Conservation (phyloP, 2,888 invertebrate species). For the Rhodophaea formosa region DNA sequence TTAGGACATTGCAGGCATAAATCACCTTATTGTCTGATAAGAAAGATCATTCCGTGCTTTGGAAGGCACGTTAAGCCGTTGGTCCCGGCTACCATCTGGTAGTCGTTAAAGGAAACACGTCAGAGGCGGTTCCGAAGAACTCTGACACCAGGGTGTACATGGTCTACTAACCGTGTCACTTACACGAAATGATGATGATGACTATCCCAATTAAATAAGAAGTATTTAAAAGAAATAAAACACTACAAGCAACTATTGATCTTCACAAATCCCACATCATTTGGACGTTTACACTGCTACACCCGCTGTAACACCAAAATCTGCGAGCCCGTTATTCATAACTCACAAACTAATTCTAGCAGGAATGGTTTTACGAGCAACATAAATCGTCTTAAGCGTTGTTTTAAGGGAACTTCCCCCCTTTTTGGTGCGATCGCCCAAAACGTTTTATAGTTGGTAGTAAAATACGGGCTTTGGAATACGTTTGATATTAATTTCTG, state of each 20-base stretch:
- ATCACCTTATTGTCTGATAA: too few species aligned
- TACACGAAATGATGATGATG: too few species aligned
- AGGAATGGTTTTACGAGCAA: slow-evolving; percentile 60
- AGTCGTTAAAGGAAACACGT: too few species aligned
- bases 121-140: too few species aligned
- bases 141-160: too few species aligned
- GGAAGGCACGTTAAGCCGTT: too few species aligned
- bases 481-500: slow-evolving; percentile 2
- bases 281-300: not conserved
- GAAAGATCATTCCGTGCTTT: too few species aligned
- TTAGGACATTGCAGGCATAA: too few species aligned
- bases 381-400: slow-evolving; percentile 59
- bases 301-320: not conserved
- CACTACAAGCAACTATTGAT: not conserved
- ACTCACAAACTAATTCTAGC: slow-evolving; percentile 64
- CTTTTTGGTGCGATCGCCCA: slow-evolving; percentile 18
- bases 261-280: not conserved
- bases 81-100: too few species aligned
- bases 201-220: too few species aligned
- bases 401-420: slow-evolving; percentile 39
- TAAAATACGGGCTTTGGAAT: slow-evolving; percentile 4
- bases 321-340: slow-evolving; percentile 48
- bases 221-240: too few species aligned
- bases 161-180: too few species aligned
- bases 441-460: slow-evolving; percentile 9